Evolutionary conservation across 1,140 invertebrate genomes (phyloP).

Genomic region (Trichoplusia ni): DNA sequence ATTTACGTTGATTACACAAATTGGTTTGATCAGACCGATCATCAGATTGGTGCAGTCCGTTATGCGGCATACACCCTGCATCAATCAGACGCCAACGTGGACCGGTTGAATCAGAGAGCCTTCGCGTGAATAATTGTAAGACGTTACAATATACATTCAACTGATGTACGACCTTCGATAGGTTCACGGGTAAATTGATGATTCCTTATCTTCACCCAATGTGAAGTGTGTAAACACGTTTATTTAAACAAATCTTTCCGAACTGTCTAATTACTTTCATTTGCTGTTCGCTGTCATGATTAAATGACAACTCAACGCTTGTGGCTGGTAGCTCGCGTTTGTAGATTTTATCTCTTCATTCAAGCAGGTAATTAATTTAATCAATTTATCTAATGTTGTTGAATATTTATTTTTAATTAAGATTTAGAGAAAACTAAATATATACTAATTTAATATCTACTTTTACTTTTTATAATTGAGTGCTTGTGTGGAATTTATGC

Average conservation of each 20-base stretch:
- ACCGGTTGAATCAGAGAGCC: constrained; percentile 48
- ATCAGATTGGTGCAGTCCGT: constrained; percentile 35
- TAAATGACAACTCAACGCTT: no score
- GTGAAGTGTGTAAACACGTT: constrained; percentile 3
- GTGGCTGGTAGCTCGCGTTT: no score
- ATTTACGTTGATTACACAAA: constrained; percentile 31
- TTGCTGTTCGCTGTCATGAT: neutral
- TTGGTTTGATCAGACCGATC: constrained; percentile 16
- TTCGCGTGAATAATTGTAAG: constrained; percentile 47
- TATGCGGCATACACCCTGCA: constrained; percentile 37
- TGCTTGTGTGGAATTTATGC: neutral
- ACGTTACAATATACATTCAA: constrained; percentile 45
- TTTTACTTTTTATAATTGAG: constrained; percentile 10
- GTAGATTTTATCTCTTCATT: neutral
- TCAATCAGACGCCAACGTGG: constrained; percentile 1
- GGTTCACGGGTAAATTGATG: constrained; percentile 53
- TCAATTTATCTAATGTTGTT: constrained; percentile 18
- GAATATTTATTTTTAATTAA: neutral
- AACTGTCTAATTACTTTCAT: constrained; percentile 12
- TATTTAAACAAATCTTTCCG: constrained; percentile 14
- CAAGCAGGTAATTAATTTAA: constrained; percentile 2
- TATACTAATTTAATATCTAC: neutral
- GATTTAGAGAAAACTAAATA: constrained; percentile 4
- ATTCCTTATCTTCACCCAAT: constrained; percentile 37
- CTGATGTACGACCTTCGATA: constrained; percentile 43